These are phyloP conservation scores for Xenus cinereus DNA, from an alignment of 2,113 vertebrate genomes.

Conservation along the genomic window DNA sequence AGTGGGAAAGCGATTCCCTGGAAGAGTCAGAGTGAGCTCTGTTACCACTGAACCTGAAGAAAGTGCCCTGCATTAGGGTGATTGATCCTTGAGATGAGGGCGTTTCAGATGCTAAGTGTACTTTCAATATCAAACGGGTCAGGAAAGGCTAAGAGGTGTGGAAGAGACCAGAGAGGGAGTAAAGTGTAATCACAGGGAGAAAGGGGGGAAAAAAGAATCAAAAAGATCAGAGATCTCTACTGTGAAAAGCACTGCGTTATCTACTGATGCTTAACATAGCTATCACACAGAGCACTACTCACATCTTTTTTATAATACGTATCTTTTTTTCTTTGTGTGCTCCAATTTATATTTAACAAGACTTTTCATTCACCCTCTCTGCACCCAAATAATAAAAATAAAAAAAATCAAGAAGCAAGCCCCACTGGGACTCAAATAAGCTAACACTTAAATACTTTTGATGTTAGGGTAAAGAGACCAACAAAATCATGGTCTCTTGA, in stretches of 20 bases:
- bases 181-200: background rate
- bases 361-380: background rate
- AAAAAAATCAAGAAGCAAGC: background rate
- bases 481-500: slow-evolving; percentile 11
- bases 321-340: background rate
- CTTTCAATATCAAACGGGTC: background rate
- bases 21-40: background rate
- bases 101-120: background rate
- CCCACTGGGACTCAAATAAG: background rate
- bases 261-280: slow-evolving; percentile 9
- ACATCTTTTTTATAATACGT: background rate
- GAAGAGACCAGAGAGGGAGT: background rate
- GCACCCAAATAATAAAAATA: background rate
- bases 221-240: background rate
- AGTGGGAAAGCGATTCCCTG: background rate
- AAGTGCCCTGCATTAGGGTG: background rate
- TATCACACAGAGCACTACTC: background rate
- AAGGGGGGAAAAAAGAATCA: background rate
- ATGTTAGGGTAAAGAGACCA: background rate
- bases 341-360: slow-evolving; percentile 10
- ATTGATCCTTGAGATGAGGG: background rate
- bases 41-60: background rate
- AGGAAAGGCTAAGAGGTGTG: background rate
- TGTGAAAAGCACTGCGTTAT: background rate
- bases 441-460: background rate